Conservation (phyloP, 1,140 invertebrate species). For the Drosophila truncata region DNA sequence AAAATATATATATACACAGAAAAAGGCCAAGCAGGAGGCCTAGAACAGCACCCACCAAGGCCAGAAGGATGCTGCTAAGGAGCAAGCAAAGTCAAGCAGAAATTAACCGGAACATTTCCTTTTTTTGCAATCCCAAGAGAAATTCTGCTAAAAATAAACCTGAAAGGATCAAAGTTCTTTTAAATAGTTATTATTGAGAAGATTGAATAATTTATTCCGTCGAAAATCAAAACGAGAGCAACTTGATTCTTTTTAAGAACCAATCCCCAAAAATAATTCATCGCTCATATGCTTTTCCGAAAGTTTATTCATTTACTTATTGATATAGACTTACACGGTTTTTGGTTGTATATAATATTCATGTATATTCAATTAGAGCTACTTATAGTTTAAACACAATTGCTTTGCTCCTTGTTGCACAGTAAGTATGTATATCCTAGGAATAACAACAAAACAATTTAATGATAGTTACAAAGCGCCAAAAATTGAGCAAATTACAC, state of each 20-base stretch:
- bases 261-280: not conserved
- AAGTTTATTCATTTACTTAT: conserved; percentile 65
- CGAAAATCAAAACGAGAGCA: not conserved
- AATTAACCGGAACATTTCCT: conserved; percentile 59
- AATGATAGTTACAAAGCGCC: conserved; percentile 72
- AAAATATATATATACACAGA: not conserved
- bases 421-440: conserved; percentile 23
- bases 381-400: conserved; percentile 78
- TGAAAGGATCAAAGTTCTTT: not conserved
- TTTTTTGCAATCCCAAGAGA: not conserved
- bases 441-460: conserved; percentile 42
- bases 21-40: conserved; percentile 18
- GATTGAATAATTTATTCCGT: not conserved
- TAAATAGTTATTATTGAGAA: not conserved
- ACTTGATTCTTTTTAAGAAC: not conserved
- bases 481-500: conserved; percentile 81
- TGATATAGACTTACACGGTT: conserved; percentile 63
- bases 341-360: conserved; percentile 46
- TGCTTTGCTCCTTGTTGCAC: conserved; percentile 69
- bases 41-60: conserved; percentile 9
- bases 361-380: conserved; percentile 69
- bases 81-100: conserved; percentile 54
- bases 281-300: conserved; percentile 35
- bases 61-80: conserved; percentile 3
- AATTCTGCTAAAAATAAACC: not conserved